Evolutionary conservation across 2,888 invertebrate species (phyloP).

Genomic region (Leucoma salicis): DNA sequence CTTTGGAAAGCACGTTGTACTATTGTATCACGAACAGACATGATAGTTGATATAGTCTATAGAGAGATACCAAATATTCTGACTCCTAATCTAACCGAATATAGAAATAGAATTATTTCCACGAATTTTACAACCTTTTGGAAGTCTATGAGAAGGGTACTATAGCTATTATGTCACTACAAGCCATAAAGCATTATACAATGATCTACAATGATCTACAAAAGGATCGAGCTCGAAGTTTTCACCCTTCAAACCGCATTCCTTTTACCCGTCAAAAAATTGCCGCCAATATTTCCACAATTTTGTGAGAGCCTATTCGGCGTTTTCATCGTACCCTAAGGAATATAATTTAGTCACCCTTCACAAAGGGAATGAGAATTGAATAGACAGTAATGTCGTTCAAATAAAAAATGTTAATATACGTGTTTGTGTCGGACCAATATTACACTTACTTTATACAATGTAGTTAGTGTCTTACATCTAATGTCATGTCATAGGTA

Average conservation of each 20-base stretch:
- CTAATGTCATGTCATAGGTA: no score
- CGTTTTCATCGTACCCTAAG: conserved; percentile 35
- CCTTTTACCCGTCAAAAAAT: conserved; percentile 16
- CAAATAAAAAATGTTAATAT: not conserved
- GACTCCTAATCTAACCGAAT: no score
- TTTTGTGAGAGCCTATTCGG: conserved; percentile 26
- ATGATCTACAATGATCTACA: not conserved
- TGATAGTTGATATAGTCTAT: no score
- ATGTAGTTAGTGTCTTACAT: no score
- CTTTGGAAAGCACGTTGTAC: no score
- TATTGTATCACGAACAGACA: no score
- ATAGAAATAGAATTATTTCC: no score
- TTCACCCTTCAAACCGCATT: conserved; percentile 4
- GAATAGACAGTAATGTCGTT: not conserved
- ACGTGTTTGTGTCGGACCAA: not conserved
- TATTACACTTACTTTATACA: not conserved
- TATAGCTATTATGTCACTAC: no score
- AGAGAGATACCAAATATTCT: no score
- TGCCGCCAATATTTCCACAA: conserved; percentile 33
- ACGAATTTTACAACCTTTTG: no score
- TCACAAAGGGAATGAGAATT: conserved; percentile 12
- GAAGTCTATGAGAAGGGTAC: no score
- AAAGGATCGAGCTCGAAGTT: not conserved
- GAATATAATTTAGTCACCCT: conserved; percentile 37
- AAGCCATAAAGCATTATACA: no score